Base-by-base conservation (phyloP, 2,888 invertebrate genomes). In the Phaonia tiefii region DNA sequence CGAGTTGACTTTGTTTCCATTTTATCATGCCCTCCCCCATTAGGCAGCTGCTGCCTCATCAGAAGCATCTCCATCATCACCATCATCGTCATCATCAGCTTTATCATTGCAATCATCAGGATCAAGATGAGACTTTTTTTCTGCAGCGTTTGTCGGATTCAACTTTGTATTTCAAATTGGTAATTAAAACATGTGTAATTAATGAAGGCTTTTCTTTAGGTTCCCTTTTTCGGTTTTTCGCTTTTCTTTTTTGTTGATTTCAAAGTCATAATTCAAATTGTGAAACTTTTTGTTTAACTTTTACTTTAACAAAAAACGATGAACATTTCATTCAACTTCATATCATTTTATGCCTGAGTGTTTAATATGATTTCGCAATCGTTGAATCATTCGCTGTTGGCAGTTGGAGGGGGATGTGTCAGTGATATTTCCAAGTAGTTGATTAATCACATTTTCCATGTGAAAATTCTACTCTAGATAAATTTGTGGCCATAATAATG, bases 121-220 rank as follows among this genome's bases (percentile, higher is more conserved):
- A 39, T 17, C 37, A 11, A n/a, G 17, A 42, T 46, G 13, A 65
- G 17, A 42, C 20, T 42, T 3, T 69, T 60, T 71, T 51, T 13
- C 39, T 56, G 54, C 56, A n/a, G 15, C 31, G 46, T 65, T 54
- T 20, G 2, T 17, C 22, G 22, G 25, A 49, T 72, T n/a, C 37
- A 51, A 49, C 37, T 56, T 56, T 42, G 7, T 60, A 58, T 73
- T 71, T 75, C 67, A 49, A 81, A 81, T 79, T 79, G 63, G 78
- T 81, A 75, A 81, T 81, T 81, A 81, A 79, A 81, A 79, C 79
- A 81, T 79, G 81, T 81, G 81, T 79, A 81, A 78, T 81, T 81
- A 79, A 81, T 78, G 79, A 63, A 72, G 75, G 63, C 15, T 63
- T 42, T 63, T 72, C 49, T 74, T 66, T 49, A 5, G 17, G 26